Conservation (phyloP, 2,113 vertebrate genomes). For the Apeltes quadracus region DNA sequence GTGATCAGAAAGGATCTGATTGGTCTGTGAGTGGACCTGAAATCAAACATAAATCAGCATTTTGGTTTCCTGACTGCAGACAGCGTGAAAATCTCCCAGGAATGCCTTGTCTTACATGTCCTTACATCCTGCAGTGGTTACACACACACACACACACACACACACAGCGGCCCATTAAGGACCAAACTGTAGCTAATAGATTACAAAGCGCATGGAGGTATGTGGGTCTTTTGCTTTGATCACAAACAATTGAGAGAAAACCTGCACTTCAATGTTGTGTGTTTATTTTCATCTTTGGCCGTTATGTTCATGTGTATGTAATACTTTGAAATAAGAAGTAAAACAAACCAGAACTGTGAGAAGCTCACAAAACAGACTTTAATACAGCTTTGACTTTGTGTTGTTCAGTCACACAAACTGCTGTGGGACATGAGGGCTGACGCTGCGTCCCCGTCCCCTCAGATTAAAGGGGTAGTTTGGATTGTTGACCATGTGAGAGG, state of each 20-base stretch:
- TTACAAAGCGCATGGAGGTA: slow-evolving; percentile 25
- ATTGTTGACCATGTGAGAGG: too few species aligned
- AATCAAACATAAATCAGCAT: slow-evolving; percentile 49
- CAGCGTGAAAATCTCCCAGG: slow-evolving; percentile 34
- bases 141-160: slow-evolving; percentile 10
- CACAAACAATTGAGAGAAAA: slow-evolving; percentile 2
- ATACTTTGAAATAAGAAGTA: neutral
- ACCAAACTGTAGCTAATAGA: slow-evolving; percentile 43
- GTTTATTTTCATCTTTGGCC: neutral
- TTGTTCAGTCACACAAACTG: neutral
- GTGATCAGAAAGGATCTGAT: slow-evolving; percentile 33
- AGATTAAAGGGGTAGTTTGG: neutral
- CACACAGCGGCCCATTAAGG: slow-evolving; percentile 19
- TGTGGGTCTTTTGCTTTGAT: slow-evolving; percentile 18
- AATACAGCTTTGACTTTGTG: neutral
- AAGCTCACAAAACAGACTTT: neutral
- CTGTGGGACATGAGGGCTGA: neutral
- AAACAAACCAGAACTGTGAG: slow-evolving; percentile 1
- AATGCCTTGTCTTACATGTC: slow-evolving; percentile 46
- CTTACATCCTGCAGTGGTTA: slow-evolving; percentile 14
- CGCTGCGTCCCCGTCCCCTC: slow-evolving; percentile 13
- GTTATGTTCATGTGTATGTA: neutral
- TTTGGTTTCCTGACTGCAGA: slow-evolving; percentile 56
- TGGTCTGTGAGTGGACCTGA: slow-evolving; percentile 28
- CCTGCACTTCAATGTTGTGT: neutral